phyloP scores from a whole-genome alignment of 2,888 invertebrate genomes.

The Tetrapedia diversipes region DNA sequence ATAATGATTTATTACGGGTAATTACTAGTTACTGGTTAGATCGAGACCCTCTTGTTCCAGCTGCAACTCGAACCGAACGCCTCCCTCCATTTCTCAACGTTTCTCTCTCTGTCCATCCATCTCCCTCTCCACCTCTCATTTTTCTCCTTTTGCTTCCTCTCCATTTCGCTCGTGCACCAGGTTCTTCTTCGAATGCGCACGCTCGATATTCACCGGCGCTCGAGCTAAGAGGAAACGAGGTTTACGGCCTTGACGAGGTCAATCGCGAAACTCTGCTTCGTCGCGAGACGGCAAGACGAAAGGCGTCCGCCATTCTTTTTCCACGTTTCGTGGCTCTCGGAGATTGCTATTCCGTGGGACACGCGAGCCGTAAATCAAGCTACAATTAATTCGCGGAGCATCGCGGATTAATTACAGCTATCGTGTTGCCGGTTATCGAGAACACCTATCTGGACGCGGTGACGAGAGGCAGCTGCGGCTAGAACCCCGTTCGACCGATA shows the following conservation, averaged over 20 bases:
- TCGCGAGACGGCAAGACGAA: neutral
- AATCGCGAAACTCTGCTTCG: constrained; percentile 19
- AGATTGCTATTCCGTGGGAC: neutral
- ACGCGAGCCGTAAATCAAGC: constrained; percentile 1
- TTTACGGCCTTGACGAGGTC: constrained; percentile 54
- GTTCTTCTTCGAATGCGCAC: neutral
- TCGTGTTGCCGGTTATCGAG: constrained; percentile 57
- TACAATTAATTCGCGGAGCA: constrained; percentile 12
- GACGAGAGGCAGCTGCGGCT: constrained; percentile 42
- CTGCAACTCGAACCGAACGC: constrained; percentile 28
- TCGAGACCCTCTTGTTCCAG: constrained; percentile 53
- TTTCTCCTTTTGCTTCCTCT: constrained; percentile 22
- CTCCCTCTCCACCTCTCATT: constrained; percentile 16
- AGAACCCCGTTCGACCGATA: constrained; percentile 44
- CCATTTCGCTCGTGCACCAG: neutral
- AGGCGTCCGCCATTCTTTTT: neutral
- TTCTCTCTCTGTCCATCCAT: too few species aligned
- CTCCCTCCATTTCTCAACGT: constrained; percentile 42
- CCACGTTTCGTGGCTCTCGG: neutral
- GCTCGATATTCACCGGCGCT: constrained; percentile 21
- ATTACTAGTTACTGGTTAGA: constrained; percentile 76
- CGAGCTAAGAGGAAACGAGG: constrained; percentile 40
- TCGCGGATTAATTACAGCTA: constrained; percentile 59
- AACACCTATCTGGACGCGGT: constrained; percentile 41
- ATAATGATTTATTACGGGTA: constrained; percentile 80